Evolutionary conservation across 92 coral and sea anemone species (phyloP).

Genomic region (Parazoanthus darwini): DNA sequence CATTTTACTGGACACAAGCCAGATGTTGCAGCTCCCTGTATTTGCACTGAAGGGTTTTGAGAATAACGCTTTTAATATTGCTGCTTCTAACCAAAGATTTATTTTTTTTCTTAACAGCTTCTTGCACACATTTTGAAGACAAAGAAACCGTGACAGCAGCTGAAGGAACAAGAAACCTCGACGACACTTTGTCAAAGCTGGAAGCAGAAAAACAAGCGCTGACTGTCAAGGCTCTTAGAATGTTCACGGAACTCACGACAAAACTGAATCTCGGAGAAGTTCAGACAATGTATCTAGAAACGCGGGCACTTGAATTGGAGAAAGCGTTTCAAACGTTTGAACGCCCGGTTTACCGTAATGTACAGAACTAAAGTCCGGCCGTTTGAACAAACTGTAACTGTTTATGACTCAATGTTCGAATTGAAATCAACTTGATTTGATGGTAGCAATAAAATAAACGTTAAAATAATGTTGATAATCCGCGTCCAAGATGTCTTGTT

Average conservation of each 20-base stretch:
- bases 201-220: neutral
- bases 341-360: neutral
- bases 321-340: neutral
- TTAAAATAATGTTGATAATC: no score
- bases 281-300: neutral
- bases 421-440: no score
- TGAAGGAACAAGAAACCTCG: neutral
- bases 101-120: neutral
- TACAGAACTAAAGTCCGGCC: neutral
- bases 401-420: no score
- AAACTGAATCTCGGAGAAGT: constrained; percentile 1
- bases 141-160: neutral
- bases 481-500: no score
- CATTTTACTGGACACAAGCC: no score
- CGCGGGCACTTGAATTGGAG: neutral
- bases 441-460: no score
- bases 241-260: neutral
- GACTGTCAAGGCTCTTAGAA: neutral
- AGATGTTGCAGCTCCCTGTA: no score
- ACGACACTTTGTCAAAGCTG: neutral
- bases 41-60: no score
- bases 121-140: neutral
- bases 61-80: no score
- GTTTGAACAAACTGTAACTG: neutral
- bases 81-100: neutral